Evolutionary conservation across 1,140 invertebrate species (phyloP).

Genomic region (Caenorhabditis inopinata): DNA sequence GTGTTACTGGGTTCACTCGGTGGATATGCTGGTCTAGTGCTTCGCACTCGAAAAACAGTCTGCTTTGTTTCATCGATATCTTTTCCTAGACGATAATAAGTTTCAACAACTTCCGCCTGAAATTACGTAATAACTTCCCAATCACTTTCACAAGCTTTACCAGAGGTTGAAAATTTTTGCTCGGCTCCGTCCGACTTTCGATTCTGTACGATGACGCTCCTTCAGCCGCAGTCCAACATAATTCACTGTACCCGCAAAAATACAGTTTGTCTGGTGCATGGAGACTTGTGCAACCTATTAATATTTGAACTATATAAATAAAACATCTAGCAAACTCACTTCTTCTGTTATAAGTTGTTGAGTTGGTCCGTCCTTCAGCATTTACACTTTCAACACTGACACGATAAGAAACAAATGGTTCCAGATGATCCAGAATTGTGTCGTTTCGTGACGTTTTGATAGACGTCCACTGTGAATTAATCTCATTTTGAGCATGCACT

Average conservation of each 20-base stretch:
- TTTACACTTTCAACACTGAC: constrained; percentile 52
- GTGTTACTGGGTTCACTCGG: constrained; percentile 17
- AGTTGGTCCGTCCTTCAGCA: constrained; percentile 47
- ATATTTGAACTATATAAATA: background rate
- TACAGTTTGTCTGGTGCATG: constrained; percentile 28
- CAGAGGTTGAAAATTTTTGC: constrained; percentile 35
- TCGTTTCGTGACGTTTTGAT: constrained; percentile 14
- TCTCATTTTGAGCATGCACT: background rate
- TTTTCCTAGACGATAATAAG: constrained; percentile 23
- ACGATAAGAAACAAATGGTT: constrained; percentile 48
- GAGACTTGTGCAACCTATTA: constrained; percentile 44
- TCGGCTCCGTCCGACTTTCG: constrained; percentile 33
- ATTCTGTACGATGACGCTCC: constrained; percentile 54
- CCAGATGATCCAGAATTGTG: constrained; percentile 35
- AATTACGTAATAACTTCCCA: background rate
- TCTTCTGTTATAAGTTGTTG: constrained; percentile 43
- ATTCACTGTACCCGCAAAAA: constrained; percentile 23
- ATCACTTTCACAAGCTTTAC: background rate
- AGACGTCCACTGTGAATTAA: background rate
- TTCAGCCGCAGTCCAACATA: constrained; percentile 51
- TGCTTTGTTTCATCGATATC: background rate
- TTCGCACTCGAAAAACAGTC: constrained; percentile 24
- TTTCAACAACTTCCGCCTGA: constrained; percentile 44
- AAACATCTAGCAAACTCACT: constrained; percentile 40
- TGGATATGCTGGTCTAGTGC: constrained; percentile 7